phyloP scores from a whole-genome alignment of 2,113 vertebrate genomes.

The Anas platyrhynchos region DNA sequence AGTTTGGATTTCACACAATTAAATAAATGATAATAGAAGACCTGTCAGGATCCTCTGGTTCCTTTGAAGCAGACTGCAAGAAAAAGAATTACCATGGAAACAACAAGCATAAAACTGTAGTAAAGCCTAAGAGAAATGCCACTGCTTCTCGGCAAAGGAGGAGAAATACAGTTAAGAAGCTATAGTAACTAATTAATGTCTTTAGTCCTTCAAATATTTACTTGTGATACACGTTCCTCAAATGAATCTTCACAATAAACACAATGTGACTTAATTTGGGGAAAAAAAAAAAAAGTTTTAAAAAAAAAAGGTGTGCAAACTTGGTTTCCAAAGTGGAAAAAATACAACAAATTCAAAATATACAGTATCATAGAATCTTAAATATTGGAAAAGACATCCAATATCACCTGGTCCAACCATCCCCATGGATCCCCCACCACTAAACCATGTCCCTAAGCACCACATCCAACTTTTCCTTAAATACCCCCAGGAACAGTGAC shows the following conservation, averaged over 20 bases:
- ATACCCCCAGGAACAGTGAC: no score
- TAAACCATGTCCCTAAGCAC: no score
- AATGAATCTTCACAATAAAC: neutral
- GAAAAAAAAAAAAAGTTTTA: neutral
- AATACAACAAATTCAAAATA: neutral
- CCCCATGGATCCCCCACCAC: no score
- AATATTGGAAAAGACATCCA: no score
- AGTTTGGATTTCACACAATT: slow-evolving; percentile 26
- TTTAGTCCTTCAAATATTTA: slow-evolving; percentile 24
- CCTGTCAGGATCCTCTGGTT: slow-evolving; percentile 27
- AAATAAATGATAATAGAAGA: slow-evolving; percentile 45
- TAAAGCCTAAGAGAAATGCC: slow-evolving; percentile 51
- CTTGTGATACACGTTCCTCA: neutral
- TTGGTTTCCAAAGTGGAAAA: neutral
- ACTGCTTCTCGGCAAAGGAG: slow-evolving; percentile 36
- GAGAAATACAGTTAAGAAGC: slow-evolving; percentile 26
- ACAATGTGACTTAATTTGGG: neutral
- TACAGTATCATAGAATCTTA: neutral
- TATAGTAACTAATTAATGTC: neutral
- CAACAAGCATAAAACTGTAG: slow-evolving; percentile 36
- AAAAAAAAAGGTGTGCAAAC: neutral
- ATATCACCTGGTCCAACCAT: no score
- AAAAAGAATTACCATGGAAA: slow-evolving; percentile 71
- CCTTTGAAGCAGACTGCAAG: slow-evolving; percentile 42
- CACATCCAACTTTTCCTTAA: no score